Conservation (phyloP, 2,113 vertebrate genomes). For the Plotosus lineatus region DNA sequence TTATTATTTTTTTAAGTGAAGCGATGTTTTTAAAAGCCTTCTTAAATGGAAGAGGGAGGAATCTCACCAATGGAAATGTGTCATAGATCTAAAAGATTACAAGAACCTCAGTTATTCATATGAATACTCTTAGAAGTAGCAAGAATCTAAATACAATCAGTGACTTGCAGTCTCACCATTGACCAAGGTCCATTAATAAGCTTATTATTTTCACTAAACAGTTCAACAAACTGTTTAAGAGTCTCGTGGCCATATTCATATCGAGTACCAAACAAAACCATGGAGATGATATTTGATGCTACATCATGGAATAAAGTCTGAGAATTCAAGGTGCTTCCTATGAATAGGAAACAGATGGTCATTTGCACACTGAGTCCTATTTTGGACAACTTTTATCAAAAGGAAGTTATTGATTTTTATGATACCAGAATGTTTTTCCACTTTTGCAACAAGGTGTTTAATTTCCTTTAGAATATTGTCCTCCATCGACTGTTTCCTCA, state of each 20-base stretch:
- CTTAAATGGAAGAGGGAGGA: constrained; percentile 55
- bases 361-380: too few relatives aligned
- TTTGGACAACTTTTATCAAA: too few relatives aligned
- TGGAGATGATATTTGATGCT: constrained; percentile 70
- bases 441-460: constrained; percentile 33
- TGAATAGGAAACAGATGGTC: not conserved
- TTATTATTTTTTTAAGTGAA: constrained; percentile 20
- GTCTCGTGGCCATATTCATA: constrained; percentile 63
- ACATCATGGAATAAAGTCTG: constrained; percentile 61
- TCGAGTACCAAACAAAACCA: constrained; percentile 64
- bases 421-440: constrained; percentile 54
- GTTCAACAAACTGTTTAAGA: constrained; percentile 57
- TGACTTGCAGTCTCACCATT: constrained; percentile 47
- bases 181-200: constrained; percentile 55
- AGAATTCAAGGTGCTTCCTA: constrained; percentile 51
- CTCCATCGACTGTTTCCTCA: constrained; percentile 79
- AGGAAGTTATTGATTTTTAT: too few relatives aligned
- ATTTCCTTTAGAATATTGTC: constrained; percentile 69
- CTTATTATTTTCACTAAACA: constrained; percentile 27
- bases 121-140: too few relatives aligned
- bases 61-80: constrained; percentile 41
- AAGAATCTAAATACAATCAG: not conserved
- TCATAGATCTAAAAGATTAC: constrained; percentile 57
- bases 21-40: constrained; percentile 41
- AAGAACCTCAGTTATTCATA: too few relatives aligned